Base-by-base conservation (phyloP, 2,113 vertebrate species). In the Dipodomys ordii region DNA sequence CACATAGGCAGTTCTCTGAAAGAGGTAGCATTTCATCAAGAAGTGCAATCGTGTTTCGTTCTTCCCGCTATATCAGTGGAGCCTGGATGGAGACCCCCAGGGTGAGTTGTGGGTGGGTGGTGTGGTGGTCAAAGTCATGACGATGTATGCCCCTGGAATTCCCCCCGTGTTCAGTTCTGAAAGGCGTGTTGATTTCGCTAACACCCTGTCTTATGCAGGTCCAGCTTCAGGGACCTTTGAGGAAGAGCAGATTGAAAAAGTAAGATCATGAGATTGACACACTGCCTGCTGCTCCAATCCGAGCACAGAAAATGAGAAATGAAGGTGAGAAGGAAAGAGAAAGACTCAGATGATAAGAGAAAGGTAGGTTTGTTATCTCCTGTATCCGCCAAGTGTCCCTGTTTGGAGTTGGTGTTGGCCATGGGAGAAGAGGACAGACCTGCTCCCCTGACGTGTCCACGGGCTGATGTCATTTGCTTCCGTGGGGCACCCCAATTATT, bases 161-260 rank as follows among this genome's bases (percentile, higher is more conserved):
- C 79, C 7, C 35, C 35, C 84, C 46, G 7, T 10, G 32, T 39
- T 65, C 83, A 13, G 0, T 81, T 87, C 67, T 90, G 77, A 57
- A 83, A 86, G 83, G 60, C 11, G 19, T 60, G 6, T 60, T 46
- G 53, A 22, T 65, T 94, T 49, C 90, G 82, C 46, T 72, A 35
- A 64, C 64, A 67, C 20, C 32, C 4, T 91, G 11, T 18, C 15
- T 82, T 60, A 39, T 28, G 53, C 62, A 39, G 32, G 7, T 15
- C 49, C 78, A 19, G 30, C 28, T 46, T 65, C 35, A 25, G 62
- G 27, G 28, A 73, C n/a, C 67, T 87, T 71, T 67, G 44, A 92
- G 86, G 85, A 85, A 71, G 27, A 80, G 8, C 49, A 76, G 89
- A 30, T 65, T 79, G 67, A 32, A 83, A 92, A 88, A 92, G n/a